Evolutionary conservation across 1,140 invertebrate species (phyloP).

Genomic region (Trachymyrmex cornetzi): DNA sequence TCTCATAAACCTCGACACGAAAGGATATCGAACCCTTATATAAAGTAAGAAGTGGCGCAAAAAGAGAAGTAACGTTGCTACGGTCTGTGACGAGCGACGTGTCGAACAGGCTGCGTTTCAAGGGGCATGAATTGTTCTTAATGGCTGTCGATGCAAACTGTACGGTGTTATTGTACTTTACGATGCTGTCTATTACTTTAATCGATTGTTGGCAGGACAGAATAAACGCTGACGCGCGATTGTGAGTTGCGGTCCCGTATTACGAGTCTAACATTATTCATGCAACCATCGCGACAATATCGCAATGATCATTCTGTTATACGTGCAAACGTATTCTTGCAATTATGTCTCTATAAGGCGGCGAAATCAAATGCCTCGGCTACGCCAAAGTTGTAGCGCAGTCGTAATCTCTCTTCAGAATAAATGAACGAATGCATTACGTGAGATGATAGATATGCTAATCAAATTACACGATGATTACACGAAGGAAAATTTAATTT

Average conservation of each 20-base stretch:
- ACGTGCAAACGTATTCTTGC: not conserved
- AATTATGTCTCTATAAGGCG: slow-evolving; percentile 17
- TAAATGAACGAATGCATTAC: slow-evolving; percentile 10
- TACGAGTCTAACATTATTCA: slow-evolving; percentile 29
- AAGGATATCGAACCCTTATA: slow-evolving; percentile 33
- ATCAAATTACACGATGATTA: slow-evolving; percentile 19
- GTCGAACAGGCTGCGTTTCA: not conserved
- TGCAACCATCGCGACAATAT: slow-evolving; percentile 33
- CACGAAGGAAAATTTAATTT: slow-evolving; percentile 35
- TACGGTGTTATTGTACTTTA: slow-evolving; percentile 39
- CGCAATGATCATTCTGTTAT: slow-evolving; percentile 26
- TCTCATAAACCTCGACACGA: slow-evolving; percentile 40
- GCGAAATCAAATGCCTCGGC: not conserved
- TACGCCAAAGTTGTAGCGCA: not conserved
- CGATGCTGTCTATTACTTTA: slow-evolving; percentile 27
- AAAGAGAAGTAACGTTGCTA: slow-evolving; percentile 4
- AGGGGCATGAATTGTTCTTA: slow-evolving; percentile 22
- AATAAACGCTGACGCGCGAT: slow-evolving; percentile 36
- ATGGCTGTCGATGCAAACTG: slow-evolving; percentile 30
- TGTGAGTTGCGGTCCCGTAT: slow-evolving; percentile 12
- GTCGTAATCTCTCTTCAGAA: not conserved
- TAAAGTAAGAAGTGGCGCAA: slow-evolving; percentile 37
- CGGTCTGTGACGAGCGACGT: not conserved
- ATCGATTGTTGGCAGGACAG: slow-evolving; percentile 47
- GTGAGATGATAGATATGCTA: not conserved